Evolutionary conservation across 1,140 invertebrate genomes (phyloP).

Genomic region (Neomicropteryx cornuta): DNA sequence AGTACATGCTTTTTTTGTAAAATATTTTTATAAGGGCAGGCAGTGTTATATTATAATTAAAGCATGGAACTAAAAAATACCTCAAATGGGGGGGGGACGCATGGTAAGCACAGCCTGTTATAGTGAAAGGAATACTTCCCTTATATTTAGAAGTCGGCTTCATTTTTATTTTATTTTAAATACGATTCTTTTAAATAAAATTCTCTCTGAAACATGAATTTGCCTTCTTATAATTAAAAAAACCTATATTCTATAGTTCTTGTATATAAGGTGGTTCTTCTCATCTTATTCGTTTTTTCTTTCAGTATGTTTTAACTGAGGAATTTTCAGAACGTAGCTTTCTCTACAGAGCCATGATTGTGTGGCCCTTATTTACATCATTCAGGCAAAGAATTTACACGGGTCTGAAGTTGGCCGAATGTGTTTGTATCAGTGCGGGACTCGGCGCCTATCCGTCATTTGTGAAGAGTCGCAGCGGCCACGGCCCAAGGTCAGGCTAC

Average conservation of each 20-base stretch:
- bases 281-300: constrained; percentile 19
- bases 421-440: constrained; percentile 81
- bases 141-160: too few species aligned
- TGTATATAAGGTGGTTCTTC: not conserved
- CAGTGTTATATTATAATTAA: too few species aligned
- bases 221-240: too few species aligned
- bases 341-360: constrained; percentile 71
- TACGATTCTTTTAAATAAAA: too few species aligned
- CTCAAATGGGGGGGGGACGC: too few species aligned
- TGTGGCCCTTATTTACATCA: constrained; percentile 74
- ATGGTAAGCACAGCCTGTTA: too few species aligned
- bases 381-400: constrained; percentile 85
- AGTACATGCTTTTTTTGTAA: constrained; percentile 1
- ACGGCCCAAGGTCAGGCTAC: constrained; percentile 63
- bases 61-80: too few species aligned
- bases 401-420: constrained; percentile 82
- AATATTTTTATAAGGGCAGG: too few species aligned
- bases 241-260: constrained; percentile 1
- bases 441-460: constrained; percentile 79
- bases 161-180: too few species aligned
- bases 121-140: too few species aligned
- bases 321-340: constrained; percentile 57
- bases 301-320: constrained; percentile 58
- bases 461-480: constrained; percentile 59
- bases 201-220: too few species aligned